These are phyloP conservation scores for Eurystomus gularis DNA, from an alignment of 2,113 vertebrate genomes.

Conservation along the genomic window DNA sequence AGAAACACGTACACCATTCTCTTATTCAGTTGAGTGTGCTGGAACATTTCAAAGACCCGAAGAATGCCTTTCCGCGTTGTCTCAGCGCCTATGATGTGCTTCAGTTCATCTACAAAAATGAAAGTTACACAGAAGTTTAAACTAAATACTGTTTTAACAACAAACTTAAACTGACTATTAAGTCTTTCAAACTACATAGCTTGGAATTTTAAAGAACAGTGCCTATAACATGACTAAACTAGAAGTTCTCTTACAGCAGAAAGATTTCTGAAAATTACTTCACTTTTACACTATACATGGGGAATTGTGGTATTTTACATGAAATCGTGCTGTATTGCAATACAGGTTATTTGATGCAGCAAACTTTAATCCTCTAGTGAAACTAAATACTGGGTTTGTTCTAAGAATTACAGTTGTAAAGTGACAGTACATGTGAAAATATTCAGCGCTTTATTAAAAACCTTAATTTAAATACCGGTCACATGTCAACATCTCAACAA, in stretches of 20 bases:
- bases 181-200: background rate
- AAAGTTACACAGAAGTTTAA: background rate
- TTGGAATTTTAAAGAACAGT: background rate
- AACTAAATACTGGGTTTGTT: background rate
- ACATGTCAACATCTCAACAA: background rate
- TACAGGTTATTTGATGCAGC: background rate
- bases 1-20: constrained; percentile 95
- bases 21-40: constrained; percentile 94
- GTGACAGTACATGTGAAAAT: background rate
- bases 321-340: background rate
- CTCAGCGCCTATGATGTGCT: constrained; percentile 86
- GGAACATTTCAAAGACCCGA: constrained; percentile 98
- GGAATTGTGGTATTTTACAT: background rate
- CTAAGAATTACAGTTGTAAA: background rate
- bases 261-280: background rate
- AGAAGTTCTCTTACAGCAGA: background rate
- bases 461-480: background rate
- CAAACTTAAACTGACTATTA: background rate
- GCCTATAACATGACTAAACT: background rate
- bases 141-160: background rate
- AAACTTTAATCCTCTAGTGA: background rate
- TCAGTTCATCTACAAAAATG: constrained; percentile 79
- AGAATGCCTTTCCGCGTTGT: constrained; percentile 97
- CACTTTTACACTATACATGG: background rate
- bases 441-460: background rate